Evolutionary conservation across 2,797 vertebrate species (phyloP).

Genomic region (Silurus lanzhouensis): DNA sequence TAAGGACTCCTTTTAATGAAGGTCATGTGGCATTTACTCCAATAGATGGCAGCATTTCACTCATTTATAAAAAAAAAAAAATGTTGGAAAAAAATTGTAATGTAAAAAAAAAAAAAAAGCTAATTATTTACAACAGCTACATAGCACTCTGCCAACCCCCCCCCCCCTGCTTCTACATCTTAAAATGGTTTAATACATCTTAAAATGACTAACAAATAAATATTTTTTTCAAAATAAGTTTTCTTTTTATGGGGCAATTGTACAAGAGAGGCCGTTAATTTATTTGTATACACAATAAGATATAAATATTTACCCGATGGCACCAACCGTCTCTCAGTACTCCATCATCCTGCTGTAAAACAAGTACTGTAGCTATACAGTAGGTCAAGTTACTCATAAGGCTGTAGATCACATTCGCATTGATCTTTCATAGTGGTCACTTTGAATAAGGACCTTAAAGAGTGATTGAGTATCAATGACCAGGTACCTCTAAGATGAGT

Average conservation of each 20-base stretch:
- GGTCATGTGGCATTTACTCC: slow-evolving; percentile 12
- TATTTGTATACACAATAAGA: slow-evolving; percentile 32
- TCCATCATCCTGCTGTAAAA: slow-evolving; percentile 22
- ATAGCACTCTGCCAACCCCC: slow-evolving; percentile 17
- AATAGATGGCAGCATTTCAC: slow-evolving; percentile 20
- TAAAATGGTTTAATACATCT: background rate
- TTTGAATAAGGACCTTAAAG: background rate
- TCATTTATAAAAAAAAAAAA: background rate
- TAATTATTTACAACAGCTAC: slow-evolving; percentile 23
- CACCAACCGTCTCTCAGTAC: slow-evolving; percentile 15
- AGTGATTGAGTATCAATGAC: background rate
- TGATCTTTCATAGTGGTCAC: slow-evolving; percentile 22
- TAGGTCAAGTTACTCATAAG: slow-evolving; percentile 25
- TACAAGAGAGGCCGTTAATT: slow-evolving; percentile 29
- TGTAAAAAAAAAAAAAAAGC: background rate
- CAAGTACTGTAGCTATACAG: slow-evolving; percentile 38
- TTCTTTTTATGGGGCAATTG: slow-evolving; percentile 27
- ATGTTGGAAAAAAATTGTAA: too few species aligned
- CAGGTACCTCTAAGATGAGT: slow-evolving; percentile 4
- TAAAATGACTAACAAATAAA: slow-evolving; percentile 44
- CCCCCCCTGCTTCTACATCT: slow-evolving; percentile 15
- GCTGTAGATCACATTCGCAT: slow-evolving; percentile 15
- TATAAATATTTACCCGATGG: slow-evolving; percentile 45
- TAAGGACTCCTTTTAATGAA: background rate
- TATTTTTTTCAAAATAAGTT: slow-evolving; percentile 38